Conservation (phyloP, 2,888 invertebrate genomes). For the Eupithecia pulchellata region DNA sequence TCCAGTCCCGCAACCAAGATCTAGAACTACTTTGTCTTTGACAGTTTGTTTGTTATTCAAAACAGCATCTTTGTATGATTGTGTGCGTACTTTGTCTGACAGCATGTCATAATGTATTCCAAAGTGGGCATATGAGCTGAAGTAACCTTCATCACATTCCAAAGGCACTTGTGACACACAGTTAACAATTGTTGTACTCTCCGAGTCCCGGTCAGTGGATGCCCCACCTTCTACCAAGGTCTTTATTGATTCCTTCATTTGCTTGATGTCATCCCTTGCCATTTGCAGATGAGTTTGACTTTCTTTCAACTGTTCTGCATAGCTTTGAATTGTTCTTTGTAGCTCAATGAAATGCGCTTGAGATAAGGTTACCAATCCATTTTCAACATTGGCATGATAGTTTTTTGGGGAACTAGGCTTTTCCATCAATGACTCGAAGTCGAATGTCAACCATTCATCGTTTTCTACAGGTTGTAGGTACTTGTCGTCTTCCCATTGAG, state of each 20-base stretch:
- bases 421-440: constrained; percentile 83
- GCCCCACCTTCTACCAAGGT: constrained; percentile 78
- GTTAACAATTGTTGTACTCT: constrained; percentile 57
- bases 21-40: constrained; percentile 92
- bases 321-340: constrained; percentile 84
- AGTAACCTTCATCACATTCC: constrained; percentile 91
- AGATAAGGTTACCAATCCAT: constrained; percentile 86
- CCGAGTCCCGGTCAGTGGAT: constrained; percentile 45
- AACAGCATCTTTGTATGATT: constrained; percentile 94
- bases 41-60: constrained; percentile 89
- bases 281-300: constrained; percentile 85
- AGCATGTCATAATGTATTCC: constrained; percentile 98
- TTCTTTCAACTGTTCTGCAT: constrained; percentile 86
- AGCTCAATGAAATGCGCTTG: constrained; percentile 86
- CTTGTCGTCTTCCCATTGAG: constrained; percentile 90
- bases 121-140: constrained; percentile 94
- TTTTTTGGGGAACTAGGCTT: constrained; percentile 72
- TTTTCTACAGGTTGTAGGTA: constrained; percentile 91
- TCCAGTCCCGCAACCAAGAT: constrained; percentile 99
- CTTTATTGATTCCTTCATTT: constrained; percentile 86
- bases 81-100: constrained; percentile 94
- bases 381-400: constrained; percentile 86
- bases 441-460: constrained; percentile 94
- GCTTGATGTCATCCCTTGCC: constrained; percentile 86
- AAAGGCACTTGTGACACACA: constrained; percentile 81